Evolutionary conservation across 2,113 vertebrate genomes (phyloP), one percentile per base, ranked within the genome.

Genomic region (Urocynchramus pylzowi): DNA sequence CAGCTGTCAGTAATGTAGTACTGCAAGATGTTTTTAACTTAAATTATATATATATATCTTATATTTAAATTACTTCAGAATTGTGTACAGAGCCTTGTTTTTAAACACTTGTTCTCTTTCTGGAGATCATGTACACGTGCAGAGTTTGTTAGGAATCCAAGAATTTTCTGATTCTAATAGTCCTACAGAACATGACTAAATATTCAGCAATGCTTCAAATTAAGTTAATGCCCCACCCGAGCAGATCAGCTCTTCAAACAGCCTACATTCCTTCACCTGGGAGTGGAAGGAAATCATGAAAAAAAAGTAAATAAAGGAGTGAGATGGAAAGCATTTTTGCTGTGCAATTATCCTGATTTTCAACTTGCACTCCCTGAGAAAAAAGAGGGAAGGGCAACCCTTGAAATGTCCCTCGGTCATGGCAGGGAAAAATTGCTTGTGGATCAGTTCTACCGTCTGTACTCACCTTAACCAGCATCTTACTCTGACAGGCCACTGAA

Each of bases 231-330:
- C 95, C 94, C 96, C 94, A 97, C 92, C 96, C 95, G 69, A 85
- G 83, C 68, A 94, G 91, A 96, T 94, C 80, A 95, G 70, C 57
- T 89, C 93, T 95, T 96, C 88, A 98, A 97, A 85, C 86, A 97
- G 91, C 70, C 79, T 94, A 75, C 93, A 97, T 98, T 98, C 96
- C 89, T 97, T 92, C 63, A 97, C 60, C 87, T 97, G 94, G 90
- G 87, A 96, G 89, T 97, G 89, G 95, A 97, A 97, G 92, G 92
- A 97, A 98, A 96, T 98, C 5, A 89, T 76, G n/a, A 90, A 95
- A 97, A 93, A 77, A 97, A 97, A 95, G 93, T 98, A 97, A 98
- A 98, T 97, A 98, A 97, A 95, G 90, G 96, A 98, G 95, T 86
- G 90, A 87, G 70, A 77, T 84, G 83, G 94, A 97, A 97, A 95